Evolutionary conservation across 2,113 vertebrate species (phyloP), one percentile per base, ranked within the genome.

Genomic region (Microtus montanus): DNA sequence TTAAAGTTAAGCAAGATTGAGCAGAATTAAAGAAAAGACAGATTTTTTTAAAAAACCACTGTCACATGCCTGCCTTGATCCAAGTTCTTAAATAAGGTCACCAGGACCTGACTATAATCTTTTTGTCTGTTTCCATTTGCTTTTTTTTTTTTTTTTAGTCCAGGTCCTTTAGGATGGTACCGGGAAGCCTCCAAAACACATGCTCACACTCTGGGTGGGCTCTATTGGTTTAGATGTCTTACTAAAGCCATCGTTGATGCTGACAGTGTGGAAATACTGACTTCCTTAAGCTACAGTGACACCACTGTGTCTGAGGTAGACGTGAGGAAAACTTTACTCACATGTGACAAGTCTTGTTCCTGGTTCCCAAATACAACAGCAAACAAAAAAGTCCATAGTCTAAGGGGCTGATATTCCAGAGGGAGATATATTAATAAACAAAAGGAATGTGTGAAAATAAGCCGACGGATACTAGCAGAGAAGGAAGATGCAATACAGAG

Each of bases 1-100:
- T 58, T 58, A 94, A 85, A 75, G 20, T 66, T 80, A 79, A 89
- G 77, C 2, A 84, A 79, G 73, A n/a, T 7, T 82, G 41, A 94
- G 44, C 66, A 82, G 64, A 91, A 64, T 64, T 89, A 89, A 91
- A 95, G 52, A 89, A 78, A 93, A 91, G 70, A 33, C 63, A 30
- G 54, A 83, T 83, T 41, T 47, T 89, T 82, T 91, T 77, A 41
- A 54, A 89, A 41, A 63, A 41, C 35, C 88, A 61, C n/a, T 58
- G 20, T 93, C 35, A 71, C 8, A 82, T 83, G 9, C 35, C 71
- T 66, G 41, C 47, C 61, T 87, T 58, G 41, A 80, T 70, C 73
- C 49, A 82, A 68, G 61, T 75, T 89, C 84, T 87, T 83, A 91
- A 94, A 84, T n/a, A 89, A 91, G 3, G 22, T 35, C 79, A 93